Evolutionary conservation across 2,113 vertebrate species (phyloP), one percentile per base, ranked within the genome.

Genomic region (Tauraco erythrolophus): DNA sequence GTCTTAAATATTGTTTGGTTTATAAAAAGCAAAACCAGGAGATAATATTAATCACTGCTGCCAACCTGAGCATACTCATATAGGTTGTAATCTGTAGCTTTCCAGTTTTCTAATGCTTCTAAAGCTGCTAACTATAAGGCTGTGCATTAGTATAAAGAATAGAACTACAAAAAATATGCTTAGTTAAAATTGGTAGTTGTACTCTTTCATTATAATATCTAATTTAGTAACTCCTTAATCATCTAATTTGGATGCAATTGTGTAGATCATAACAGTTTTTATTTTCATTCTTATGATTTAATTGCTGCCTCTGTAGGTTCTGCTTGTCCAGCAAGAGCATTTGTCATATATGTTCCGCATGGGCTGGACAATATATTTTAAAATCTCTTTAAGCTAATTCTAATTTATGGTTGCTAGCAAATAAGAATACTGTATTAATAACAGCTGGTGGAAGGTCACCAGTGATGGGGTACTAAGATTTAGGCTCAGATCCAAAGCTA

Each of bases 261-360:
- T 87, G 66, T 88, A 97, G 82, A 95, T 92, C 72, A 83, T 81
- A 78, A 70, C 65, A 89, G 66, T 65, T 91, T 88, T 97, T 95
- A 92, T 96, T 94, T 95, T 90, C 65, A 84, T 72, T 82, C 46
- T 88, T 74, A 80, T 37, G 56, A 95, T 91, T 93, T 97, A 96
- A 94, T 95, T 95, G 79, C 87, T 97, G 60, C 31, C 41, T 94
- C 72, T 69, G 71, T 84, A 94, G 50, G 57, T 94, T 92, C 54
- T 92, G 30, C 78, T 94, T 93, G 51, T 69, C 82, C 82, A 91
- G 51, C 17, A 83, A 51, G 45, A 78, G 78, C 37, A 78, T 89
- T 95, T 94, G 89, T 85, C 61, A 83, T 56, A n/a, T 14, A 72
- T 46, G 93, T 83, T 89, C 65, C 56, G 88, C 69, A 80, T 14